Conservation (phyloP, 2,797 vertebrate genomes). For the Onychomys arenicola region DNA sequence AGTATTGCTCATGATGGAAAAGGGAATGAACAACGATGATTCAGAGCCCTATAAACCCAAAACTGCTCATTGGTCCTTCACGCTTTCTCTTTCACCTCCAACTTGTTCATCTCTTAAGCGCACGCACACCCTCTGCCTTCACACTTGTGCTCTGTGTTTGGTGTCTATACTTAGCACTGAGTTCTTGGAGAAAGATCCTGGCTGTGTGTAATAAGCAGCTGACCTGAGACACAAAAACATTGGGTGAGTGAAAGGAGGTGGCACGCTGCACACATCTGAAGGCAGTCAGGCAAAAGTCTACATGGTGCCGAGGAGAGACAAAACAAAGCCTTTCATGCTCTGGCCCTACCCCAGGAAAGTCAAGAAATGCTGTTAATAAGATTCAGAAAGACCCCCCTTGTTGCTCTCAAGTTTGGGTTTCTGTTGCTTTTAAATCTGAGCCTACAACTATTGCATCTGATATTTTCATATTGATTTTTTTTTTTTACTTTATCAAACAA, state of each 20-base stretch:
- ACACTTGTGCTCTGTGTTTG: constrained; percentile 61
- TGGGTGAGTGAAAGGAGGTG: constrained; percentile 26
- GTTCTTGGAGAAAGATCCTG: constrained; percentile 51
- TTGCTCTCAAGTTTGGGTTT: neutral
- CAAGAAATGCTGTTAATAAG: neutral
- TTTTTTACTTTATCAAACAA: constrained; percentile 34
- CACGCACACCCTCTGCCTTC: constrained; percentile 12
- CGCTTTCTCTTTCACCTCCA: neutral
- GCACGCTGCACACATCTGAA: neutral
- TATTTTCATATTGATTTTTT: constrained; percentile 50
- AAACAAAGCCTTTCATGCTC: neutral
- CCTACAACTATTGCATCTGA: neutral
- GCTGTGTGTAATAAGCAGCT: constrained; percentile 63
- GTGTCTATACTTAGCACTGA: constrained; percentile 54
- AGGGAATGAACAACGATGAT: neutral
- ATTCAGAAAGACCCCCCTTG: neutral
- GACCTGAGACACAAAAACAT: constrained; percentile 57
- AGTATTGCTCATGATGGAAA: neutral
- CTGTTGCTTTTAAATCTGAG: neutral
- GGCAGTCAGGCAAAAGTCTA: neutral
- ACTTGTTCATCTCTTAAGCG: constrained; percentile 46
- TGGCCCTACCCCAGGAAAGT: neutral
- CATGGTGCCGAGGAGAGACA: neutral
- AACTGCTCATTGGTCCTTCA: neutral
- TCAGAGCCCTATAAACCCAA: neutral